These are phyloP conservation scores for Asteroscopus sphinx DNA, from an alignment of 2,888 invertebrate species.

Conservation along the genomic window DNA sequence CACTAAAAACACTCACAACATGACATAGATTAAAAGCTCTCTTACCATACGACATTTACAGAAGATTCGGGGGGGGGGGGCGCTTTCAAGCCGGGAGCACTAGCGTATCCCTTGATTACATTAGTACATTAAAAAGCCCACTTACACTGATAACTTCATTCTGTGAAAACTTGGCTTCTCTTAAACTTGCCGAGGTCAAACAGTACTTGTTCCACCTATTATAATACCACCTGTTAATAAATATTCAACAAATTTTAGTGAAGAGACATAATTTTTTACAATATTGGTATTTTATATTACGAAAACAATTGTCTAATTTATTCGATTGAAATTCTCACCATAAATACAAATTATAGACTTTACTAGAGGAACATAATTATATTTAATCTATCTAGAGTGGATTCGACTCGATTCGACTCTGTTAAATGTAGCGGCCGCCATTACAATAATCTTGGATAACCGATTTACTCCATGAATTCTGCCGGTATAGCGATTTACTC, in stretches of 20 bases:
- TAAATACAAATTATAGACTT: too few species aligned
- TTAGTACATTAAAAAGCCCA: conserved; percentile 13
- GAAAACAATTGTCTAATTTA: too few species aligned
- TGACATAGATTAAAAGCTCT: conserved; percentile 10
- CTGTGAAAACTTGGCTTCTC: conserved; percentile 22
- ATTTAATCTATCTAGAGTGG: too few species aligned
- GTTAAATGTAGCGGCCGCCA: too few species aligned
- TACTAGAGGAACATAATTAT: too few species aligned
- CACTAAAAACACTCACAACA: conserved; percentile 8
- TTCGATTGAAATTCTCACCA: too few species aligned
- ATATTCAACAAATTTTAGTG: neutral
- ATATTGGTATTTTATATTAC: too few species aligned
- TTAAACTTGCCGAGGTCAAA: conserved; percentile 9
- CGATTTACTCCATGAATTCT: too few species aligned
- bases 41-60: neutral
- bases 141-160: conserved; percentile 23
- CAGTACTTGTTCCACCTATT: conserved; percentile 4
- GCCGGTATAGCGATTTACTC: too few species aligned
- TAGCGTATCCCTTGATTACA: conserved; percentile 18
- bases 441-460: too few species aligned
- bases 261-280: too few species aligned
- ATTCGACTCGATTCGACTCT: too few species aligned
- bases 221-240: neutral
- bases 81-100: conserved; percentile 18
- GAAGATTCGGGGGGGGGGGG: conserved; percentile 11